Evolutionary conservation across 2,797 vertebrate species (phyloP), one percentile per base, ranked within the genome.

Genomic region (Catamblyrhynchus diadema): DNA sequence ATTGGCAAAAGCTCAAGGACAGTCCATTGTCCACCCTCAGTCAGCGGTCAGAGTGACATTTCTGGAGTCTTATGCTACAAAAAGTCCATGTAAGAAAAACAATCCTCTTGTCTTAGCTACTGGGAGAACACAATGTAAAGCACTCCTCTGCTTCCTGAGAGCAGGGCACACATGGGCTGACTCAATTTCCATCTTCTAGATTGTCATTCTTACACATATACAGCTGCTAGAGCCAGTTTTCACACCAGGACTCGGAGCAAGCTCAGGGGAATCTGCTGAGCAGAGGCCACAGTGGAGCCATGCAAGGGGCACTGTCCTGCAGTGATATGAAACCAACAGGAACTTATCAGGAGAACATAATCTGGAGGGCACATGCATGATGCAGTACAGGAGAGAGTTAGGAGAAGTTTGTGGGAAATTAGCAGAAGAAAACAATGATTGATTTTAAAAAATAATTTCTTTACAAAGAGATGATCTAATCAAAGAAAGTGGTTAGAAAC

Each of bases 141-240:
- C 27, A 41, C 8, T 75, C 37, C 66, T 42, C 30, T 86, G 24
- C 44, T 60, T 86, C 60, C 42, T 53, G 62, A 81, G 27, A 74
- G 44, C 54, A 54, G 59, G 51, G 73, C 61, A 71, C 9, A 5
- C 5, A 53, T 0, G 0, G n/a, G 27, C 20, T 4, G 1, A 61
- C 45, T 30, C 35, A 23, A 83, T 44, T 86, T 50, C 28, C 13
- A 3, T 42, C 53, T 66, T 72, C 32, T 37, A 56, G 48, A 44
- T 1, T 59, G 27, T 45, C 27, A 5, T 65, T 78, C 33, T 71
- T 47, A 57, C 30, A 57, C 4, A 4, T 25, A 60, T 3, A 9
- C 42, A 33, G 39, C n/a, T 91, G 53, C 60, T 81, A 61, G 54
- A 71, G 47, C 8, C 39, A 39, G 33, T 71, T 67, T 70, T 89